Evolutionary conservation across 2,888 invertebrate genomes (phyloP).

Genomic region (Pheosia gnoma): DNA sequence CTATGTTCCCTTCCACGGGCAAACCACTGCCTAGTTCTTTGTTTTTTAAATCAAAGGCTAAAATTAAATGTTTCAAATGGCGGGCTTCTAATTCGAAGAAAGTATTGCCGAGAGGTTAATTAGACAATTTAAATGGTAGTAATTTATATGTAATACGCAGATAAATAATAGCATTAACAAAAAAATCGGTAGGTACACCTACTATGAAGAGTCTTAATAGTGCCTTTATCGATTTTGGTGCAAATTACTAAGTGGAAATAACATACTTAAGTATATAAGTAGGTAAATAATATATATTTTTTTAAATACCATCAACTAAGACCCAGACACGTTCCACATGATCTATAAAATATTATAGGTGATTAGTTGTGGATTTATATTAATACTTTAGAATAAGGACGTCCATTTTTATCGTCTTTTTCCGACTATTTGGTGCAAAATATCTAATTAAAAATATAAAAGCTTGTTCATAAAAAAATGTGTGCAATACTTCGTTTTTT

Average conservation of each 20-base stretch:
- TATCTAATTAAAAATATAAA: no score
- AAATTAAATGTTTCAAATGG: neutral
- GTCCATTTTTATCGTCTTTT: no score
- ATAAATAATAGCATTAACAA: no score
- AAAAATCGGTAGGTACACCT: no score
- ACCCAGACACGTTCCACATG: neutral
- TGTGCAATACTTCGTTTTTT: no score
- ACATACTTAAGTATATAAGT: neutral
- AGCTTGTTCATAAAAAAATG: no score
- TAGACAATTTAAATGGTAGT: no score
- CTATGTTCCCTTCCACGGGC: slow-evolving; percentile 80
- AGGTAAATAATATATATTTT: neutral
- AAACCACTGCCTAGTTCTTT: slow-evolving; percentile 56
- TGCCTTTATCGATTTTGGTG: neutral
- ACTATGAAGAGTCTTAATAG: neutral
- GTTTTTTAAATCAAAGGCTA: neutral
- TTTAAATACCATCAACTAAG: neutral
- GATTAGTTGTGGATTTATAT: neutral
- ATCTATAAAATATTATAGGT: slow-evolving; percentile 1
- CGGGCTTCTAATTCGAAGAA: no score
- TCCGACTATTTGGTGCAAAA: no score
- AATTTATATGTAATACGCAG: no score
- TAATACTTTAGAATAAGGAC: neutral
- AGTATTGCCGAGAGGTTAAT: no score
- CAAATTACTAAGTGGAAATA: neutral